These are phyloP conservation scores for Eclectus roratus DNA, from an alignment of 2,113 vertebrate species.

Conservation along the genomic window DNA sequence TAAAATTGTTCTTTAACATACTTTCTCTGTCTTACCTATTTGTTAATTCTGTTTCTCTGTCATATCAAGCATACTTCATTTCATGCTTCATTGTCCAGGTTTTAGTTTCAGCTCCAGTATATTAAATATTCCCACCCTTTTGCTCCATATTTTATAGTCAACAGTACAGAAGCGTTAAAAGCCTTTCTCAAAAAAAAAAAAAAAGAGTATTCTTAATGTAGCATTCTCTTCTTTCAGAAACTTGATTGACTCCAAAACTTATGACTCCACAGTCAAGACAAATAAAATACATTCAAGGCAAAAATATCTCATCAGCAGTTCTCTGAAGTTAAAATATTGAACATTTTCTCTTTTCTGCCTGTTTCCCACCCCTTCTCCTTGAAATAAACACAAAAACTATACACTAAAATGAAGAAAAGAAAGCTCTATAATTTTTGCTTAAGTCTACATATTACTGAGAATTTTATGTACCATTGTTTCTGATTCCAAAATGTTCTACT, in stretches of 20 bases:
- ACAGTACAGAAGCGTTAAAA: slow-evolving; percentile 27
- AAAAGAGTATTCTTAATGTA: not conserved
- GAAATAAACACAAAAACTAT: not conserved
- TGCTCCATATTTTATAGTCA: slow-evolving; percentile 32
- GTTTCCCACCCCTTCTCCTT: not conserved
- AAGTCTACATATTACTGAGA: not conserved
- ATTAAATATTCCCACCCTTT: slow-evolving; percentile 41
- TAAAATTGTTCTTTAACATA: slow-evolving; percentile 4
- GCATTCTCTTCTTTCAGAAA: slow-evolving; percentile 35
- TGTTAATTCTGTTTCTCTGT: slow-evolving; percentile 56
- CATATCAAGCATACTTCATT: slow-evolving; percentile 63
- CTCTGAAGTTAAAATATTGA: not conserved
- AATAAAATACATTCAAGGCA: not conserved
- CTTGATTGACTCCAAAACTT: slow-evolving; percentile 18
- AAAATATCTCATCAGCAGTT: not conserved
- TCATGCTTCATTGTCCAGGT: slow-evolving; percentile 65
- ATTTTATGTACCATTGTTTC: not conserved
- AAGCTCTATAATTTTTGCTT: not conserved
- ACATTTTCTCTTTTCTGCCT: not conserved
- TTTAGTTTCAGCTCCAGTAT: slow-evolving; percentile 59
- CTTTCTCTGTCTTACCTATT: slow-evolving; percentile 47
- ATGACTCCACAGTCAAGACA: not conserved
- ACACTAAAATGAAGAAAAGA: not conserved
- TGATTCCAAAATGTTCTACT: not conserved
- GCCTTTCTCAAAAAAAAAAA: slow-evolving; percentile 24